Evolutionary conservation across 1,140 invertebrate species (phyloP).

Genomic region (Melanaphis sacchari): DNA sequence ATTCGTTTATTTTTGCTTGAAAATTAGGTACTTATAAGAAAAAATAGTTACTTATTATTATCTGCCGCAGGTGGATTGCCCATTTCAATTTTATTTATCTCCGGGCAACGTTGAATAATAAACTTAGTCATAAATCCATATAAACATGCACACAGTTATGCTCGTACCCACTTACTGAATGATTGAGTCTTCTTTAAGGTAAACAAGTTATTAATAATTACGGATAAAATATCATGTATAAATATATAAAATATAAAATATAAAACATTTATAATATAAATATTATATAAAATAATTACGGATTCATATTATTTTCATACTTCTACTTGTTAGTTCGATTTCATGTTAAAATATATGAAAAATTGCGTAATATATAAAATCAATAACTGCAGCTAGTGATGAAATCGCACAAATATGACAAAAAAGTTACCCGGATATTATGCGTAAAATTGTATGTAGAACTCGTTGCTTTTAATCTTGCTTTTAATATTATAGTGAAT

Average conservation of each 20-base stretch:
- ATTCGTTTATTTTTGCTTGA: too few relatives aligned
- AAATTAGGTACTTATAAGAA: too few relatives aligned
- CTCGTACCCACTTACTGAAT: not conserved
- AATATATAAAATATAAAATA: too few relatives aligned
- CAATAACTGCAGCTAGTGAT: not conserved
- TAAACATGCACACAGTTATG: too few relatives aligned
- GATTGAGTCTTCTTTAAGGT: not conserved
- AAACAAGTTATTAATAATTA: not conserved
- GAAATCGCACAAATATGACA: not conserved
- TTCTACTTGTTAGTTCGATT: not conserved
- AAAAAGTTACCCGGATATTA: not conserved
- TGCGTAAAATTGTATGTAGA: not conserved
- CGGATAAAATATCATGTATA: too few relatives aligned
- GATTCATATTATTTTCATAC: not conserved
- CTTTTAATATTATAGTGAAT: not conserved
- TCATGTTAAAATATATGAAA: not conserved
- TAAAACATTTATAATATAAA: too few relatives aligned
- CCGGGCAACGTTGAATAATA: too few relatives aligned
- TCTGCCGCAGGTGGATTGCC: too few relatives aligned
- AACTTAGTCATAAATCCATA: too few relatives aligned
- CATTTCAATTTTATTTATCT: too few relatives aligned
- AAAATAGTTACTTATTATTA: too few relatives aligned
- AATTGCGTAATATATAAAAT: not conserved
- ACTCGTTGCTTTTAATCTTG: not conserved
- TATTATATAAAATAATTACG: not conserved